Evolutionary conservation across 2,797 vertebrate genomes (phyloP).

Genomic region (Etheostoma nigrum): DNA sequence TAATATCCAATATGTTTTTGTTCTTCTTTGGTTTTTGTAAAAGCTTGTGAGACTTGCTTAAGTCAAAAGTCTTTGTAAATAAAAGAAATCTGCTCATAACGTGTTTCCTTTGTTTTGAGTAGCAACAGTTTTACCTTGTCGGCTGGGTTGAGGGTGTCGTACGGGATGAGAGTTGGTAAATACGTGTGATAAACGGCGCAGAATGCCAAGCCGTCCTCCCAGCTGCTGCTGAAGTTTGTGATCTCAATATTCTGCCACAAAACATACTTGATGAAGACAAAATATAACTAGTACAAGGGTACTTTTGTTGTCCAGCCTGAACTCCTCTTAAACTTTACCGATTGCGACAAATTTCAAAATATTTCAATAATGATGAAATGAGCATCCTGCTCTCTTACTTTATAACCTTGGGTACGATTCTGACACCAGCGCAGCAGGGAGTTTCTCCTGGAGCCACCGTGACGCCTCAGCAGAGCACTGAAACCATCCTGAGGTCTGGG

Average conservation of each 20-base stretch:
- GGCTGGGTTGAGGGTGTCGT: slow-evolving; percentile 75
- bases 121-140: slow-evolving; percentile 76
- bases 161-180: slow-evolving; percentile 79
- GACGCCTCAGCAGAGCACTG: slow-evolving; percentile 82
- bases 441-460: slow-evolving; percentile 85
- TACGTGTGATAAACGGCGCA: slow-evolving; percentile 87
- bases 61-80: neutral
- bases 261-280: slow-evolving; percentile 10
- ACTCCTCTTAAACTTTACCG: neutral
- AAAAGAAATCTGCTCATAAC: neutral
- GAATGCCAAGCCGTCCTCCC: slow-evolving; percentile 87
- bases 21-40: neutral
- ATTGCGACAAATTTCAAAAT: neutral
- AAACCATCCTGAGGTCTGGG: slow-evolving; percentile 82
- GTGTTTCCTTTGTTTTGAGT: neutral
- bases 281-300: neutral
- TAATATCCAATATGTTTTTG: neutral
- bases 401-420: slow-evolving; percentile 82
- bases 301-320: neutral
- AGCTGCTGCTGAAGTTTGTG: slow-evolving; percentile 89
- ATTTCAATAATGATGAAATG: neutral
- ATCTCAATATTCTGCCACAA: slow-evolving; percentile 85
- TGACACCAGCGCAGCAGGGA: slow-evolving; percentile 87
- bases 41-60: neutral
- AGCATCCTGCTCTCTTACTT: slow-evolving; percentile 66